Conservation (phyloP, 2,888 invertebrate genomes). For the Elegia similella region DNA sequence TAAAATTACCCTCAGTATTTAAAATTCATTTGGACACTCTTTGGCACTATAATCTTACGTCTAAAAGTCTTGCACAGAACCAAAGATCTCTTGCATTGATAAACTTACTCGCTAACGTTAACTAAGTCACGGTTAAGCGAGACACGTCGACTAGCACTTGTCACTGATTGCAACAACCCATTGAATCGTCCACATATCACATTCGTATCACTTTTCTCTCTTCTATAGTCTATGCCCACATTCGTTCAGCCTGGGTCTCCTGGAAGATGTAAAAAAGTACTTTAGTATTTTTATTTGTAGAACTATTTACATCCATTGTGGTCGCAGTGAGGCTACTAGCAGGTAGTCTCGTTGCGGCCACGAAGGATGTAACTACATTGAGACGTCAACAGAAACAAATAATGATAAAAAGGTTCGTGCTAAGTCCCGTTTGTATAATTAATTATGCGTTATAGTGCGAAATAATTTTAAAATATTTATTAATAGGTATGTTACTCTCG, state of each 20-base stretch:
- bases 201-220: constrained; percentile 31
- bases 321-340: too few relatives aligned
- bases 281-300: too few relatives aligned
- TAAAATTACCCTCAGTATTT: constrained; percentile 59
- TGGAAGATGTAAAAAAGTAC: too few relatives aligned
- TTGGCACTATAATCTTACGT: constrained; percentile 77
- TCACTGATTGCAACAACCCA: constrained; percentile 53
- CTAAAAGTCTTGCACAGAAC: constrained; percentile 59
- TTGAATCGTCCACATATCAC: constrained; percentile 41
- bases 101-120: constrained; percentile 36
- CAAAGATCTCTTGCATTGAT: constrained; percentile 61
- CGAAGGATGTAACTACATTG: too few relatives aligned
- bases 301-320: too few relatives aligned
- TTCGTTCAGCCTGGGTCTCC: background rate
- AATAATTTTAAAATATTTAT: too few relatives aligned
- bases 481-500: too few relatives aligned
- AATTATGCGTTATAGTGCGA: too few relatives aligned
- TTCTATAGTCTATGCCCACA: constrained; percentile 55
- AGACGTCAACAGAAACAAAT: too few relatives aligned
- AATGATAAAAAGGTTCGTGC: too few relatives aligned
- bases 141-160: constrained; percentile 60
- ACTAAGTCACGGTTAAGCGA: constrained; percentile 51
- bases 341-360: too few relatives aligned
- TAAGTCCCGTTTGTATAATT: too few relatives aligned
- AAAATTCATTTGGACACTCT: constrained; percentile 76